Evolutionary conservation across 1,140 invertebrate genomes (phyloP).

Genomic region (Xylocopa sonorina): DNA sequence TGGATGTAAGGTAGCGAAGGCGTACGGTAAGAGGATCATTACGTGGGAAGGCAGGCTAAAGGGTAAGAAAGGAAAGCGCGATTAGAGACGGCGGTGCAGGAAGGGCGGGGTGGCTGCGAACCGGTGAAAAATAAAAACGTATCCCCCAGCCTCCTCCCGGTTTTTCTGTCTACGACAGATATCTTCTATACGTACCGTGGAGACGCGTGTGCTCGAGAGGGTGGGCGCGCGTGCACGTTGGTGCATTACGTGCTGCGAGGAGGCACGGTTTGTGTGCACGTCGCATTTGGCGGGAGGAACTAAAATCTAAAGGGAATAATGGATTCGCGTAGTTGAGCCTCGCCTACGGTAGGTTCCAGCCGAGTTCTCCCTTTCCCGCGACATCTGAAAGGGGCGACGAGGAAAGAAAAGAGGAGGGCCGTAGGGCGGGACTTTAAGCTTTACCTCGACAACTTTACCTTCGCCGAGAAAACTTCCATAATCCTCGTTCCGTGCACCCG

Average conservation of each 20-base stretch:
- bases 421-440: conserved; percentile 60
- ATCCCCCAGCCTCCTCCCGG: conserved; percentile 3
- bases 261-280: background rate
- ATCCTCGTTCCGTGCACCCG: conserved; percentile 62
- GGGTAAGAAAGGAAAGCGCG: conserved; percentile 36
- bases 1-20: conserved; percentile 35
- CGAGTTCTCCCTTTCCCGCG: conserved; percentile 27
- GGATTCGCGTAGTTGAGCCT: conserved; percentile 59
- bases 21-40: conserved; percentile 44
- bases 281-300: conserved; percentile 29
- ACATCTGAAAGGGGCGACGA: conserved; percentile 27
- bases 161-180: conserved; percentile 23
- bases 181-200: conserved; percentile 1
- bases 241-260: background rate
- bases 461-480: conserved; percentile 65
- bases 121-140: conserved; percentile 23
- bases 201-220: too few relatives aligned
- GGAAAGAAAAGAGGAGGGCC: conserved; percentile 4
- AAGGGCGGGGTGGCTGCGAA: conserved; percentile 22
- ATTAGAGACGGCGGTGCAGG: conserved; percentile 24
- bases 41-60: conserved; percentile 29
- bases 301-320: conserved; percentile 66
- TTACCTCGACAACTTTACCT: conserved; percentile 64
- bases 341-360: conserved; percentile 23
- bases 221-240: background rate